Evolutionary conservation across 1,140 invertebrate genomes (phyloP).

Genomic region (Oppia nitens): DNA sequence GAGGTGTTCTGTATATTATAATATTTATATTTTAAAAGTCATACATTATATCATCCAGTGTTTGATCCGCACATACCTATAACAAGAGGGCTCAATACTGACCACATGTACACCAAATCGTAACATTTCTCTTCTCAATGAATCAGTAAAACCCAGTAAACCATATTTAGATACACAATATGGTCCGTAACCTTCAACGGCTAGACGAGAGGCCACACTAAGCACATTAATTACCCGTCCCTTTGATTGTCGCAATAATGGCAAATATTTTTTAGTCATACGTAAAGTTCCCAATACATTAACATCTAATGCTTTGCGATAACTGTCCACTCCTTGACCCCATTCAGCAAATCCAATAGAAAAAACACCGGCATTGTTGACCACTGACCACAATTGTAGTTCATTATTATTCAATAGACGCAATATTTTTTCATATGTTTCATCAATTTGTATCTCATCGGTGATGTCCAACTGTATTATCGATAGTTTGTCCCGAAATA

Average conservation of each 20-base stretch:
- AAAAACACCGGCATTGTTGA: slow-evolving; percentile 32
- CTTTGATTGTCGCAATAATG: slow-evolving; percentile 27
- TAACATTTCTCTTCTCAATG: slow-evolving; percentile 14
- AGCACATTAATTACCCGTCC: slow-evolving; percentile 29
- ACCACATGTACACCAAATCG: slow-evolving; percentile 13
- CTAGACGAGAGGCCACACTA: slow-evolving; percentile 21
- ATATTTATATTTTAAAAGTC: neutral
- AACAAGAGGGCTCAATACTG: slow-evolving; percentile 14
- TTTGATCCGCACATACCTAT: neutral
- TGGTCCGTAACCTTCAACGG: neutral
- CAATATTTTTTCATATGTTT: neutral
- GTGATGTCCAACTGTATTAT: slow-evolving; percentile 47
- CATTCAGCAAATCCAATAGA: slow-evolving; percentile 27
- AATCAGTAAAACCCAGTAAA: slow-evolving; percentile 15
- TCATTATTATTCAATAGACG: neutral
- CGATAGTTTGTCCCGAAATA: slow-evolving; percentile 24
- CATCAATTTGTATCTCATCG: slow-evolving; percentile 30
- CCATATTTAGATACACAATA: slow-evolving; percentile 18
- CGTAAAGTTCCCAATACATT: slow-evolving; percentile 30
- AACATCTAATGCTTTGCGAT: slow-evolving; percentile 24
- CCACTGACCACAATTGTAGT: slow-evolving; percentile 25
- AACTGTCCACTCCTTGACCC: slow-evolving; percentile 2
- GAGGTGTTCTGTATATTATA: slow-evolving; percentile 26
- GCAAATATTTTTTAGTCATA: slow-evolving; percentile 27
- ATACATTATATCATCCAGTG: neutral